phyloP scores from a whole-genome alignment of 2,888 invertebrate genomes.

The Harpalus rubripes region DNA sequence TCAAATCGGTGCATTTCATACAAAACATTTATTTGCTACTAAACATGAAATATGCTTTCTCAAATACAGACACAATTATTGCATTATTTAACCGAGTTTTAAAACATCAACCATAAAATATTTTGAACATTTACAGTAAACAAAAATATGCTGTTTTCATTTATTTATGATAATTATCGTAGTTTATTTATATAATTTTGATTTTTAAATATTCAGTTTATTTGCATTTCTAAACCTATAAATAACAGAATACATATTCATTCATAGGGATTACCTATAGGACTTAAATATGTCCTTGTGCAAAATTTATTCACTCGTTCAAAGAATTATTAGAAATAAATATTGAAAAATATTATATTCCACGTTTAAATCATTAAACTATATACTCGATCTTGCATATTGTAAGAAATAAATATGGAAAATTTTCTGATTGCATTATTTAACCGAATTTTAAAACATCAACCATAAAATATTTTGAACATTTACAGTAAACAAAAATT shows the following conservation, averaged over 20 bases:
- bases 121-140: neutral
- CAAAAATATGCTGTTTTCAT: constrained; percentile 8
- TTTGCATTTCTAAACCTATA: no score
- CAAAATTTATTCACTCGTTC: no score
- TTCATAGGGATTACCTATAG: no score
- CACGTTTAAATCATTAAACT: no score
- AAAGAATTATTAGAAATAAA: no score
- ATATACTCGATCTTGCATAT: no score
- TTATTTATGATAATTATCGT: neutral
- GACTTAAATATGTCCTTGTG: no score
- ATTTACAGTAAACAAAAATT: neutral
- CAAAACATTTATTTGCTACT: constrained; percentile 26
- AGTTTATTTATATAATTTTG: neutral
- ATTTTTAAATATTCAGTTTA: no score
- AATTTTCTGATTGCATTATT: constrained; percentile 37
- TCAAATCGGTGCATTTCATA: constrained; percentile 28
- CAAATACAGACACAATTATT: constrained; percentile 58
- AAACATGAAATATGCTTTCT: constrained; percentile 16
- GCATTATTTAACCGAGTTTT: constrained; percentile 37
- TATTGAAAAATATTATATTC: no score
- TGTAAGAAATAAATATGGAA: no score
- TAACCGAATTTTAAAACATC: constrained; percentile 36
- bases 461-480: constrained; percentile 16
- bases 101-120: constrained; percentile 34
- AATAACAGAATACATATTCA: no score